phyloP scores from a whole-genome alignment of 2,797 vertebrate species.

The Liparis tanakae region DNA sequence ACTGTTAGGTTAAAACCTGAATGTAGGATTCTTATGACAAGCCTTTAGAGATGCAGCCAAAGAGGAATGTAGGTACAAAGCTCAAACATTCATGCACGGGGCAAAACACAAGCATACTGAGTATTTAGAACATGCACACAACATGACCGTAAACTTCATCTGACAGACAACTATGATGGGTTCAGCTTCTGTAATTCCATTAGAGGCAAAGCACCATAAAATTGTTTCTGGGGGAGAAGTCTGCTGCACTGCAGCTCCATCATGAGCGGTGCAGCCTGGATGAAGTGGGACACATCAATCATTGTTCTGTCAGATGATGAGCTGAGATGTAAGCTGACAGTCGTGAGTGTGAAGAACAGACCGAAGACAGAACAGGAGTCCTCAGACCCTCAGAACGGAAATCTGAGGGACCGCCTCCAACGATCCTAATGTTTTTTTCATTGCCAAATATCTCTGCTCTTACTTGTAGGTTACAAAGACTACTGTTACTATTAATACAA shows the following conservation, averaged over 20 bases:
- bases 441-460: neutral
- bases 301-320: constrained; percentile 58
- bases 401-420: neutral
- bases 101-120: constrained; percentile 19
- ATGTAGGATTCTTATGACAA: neutral
- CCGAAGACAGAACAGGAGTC: constrained; percentile 22
- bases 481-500: neutral
- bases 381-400: constrained; percentile 16
- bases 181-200: constrained; percentile 69
- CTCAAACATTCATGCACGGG: neutral
- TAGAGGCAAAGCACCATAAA: constrained; percentile 70
- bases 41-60: neutral
- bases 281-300: constrained; percentile 72
- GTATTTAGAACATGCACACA: constrained; percentile 31
- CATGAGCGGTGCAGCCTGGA: constrained; percentile 51
- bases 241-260: constrained; percentile 37
- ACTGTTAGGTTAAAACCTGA: neutral
- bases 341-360: constrained; percentile 39
- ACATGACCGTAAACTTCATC: constrained; percentile 35
- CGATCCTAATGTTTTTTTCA: neutral
- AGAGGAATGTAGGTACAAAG: neutral
- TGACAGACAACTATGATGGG: constrained; percentile 48
- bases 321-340: constrained; percentile 55
- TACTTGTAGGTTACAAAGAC: neutral
- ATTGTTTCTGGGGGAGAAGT: constrained; percentile 63